Evolutionary conservation across 1,140 invertebrate species (phyloP), one percentile per base, ranked within the genome.

Genomic region (Brachionus asplanchnoidis): DNA sequence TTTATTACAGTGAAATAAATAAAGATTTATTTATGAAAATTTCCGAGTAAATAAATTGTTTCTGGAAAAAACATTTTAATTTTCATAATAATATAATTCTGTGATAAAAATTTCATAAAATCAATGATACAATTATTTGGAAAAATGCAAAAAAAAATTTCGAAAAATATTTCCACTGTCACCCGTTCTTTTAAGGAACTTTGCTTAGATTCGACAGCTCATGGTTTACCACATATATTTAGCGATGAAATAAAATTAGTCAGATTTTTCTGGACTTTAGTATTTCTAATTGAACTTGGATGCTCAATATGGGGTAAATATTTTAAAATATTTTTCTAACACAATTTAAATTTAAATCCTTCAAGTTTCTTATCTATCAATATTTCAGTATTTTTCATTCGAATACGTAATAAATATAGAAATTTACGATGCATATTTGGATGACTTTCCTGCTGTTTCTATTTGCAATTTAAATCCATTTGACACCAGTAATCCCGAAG

Each of bases 401-500:
- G 8, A 28, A 20, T 32, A 17, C 12, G 28, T 40, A 44, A 42
- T 20, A 73, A 73, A 73, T 40, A 7, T 44, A 42, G n/a, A 42
- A 9, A n/a, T 73, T 11, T 8, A 40, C 2, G 20, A 32, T 1
- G 6, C 9, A 42, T 17, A 73, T 56, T 42, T 65, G 8, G 70
- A 40, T 8, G 70, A 73, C 11, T 73, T 73, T 73, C 70, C 70
- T 2, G 70, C 70, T 8, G 70, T 73, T 5, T 23, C 70, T 40
- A 28, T 73, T 11, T 73, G 70, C 20, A 73, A 73, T 32, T 40
- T 73, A 11, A 26, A 73, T 73, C 23, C 70, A 9, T 73, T 32
- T 11, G 85, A 86, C 73, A 53, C 77, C 11, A 28, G 42, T 14
- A 32, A 85, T 26, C n/a, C n/a, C 32, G 32, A 86, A 20, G 84